A percentile compares a stretch with the other conserved stretches of the same genome.
These are phyloP conservation scores for Romanomermis culicivorax DNA, from an alignment of 2,888 invertebrate species.

Conservation along the genomic window DNA sequence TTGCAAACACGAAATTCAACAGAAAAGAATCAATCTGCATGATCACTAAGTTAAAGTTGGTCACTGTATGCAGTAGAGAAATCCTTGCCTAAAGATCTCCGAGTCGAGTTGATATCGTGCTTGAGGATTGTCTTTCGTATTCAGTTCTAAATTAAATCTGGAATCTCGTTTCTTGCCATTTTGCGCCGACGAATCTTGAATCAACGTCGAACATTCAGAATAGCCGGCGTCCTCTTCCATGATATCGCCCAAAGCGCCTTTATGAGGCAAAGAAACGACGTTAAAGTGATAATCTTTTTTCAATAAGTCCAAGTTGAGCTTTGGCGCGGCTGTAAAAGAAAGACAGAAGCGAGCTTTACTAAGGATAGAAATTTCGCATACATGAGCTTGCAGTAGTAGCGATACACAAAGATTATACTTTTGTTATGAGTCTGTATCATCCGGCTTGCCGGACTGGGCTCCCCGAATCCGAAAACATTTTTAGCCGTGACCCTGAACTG, in stretches of 20 bases:
- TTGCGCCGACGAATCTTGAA: neutral
- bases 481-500: constrained; percentile 66
- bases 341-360: constrained; percentile 4
- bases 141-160: constrained; percentile 10
- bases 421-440: constrained; percentile 26
- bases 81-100: constrained; percentile 44
- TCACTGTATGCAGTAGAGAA: no score
- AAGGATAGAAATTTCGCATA: no score
- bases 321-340: constrained; percentile 38
- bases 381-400: no score
- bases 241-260: constrained; percentile 40
- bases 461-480: constrained; percentile 82
- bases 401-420: no score
- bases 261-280: constrained; percentile 21
- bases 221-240: constrained; percentile 1
- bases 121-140: constrained; percentile 14
- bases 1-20: no score
- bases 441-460: constrained; percentile 49
- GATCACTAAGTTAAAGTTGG: no score
- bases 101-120: constrained; percentile 53
- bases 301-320: constrained; percentile 42
- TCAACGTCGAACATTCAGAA: constrained; percentile 3
- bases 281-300: constrained; percentile 11
- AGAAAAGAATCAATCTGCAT: no score
- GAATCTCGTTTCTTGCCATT: neutral